Base-by-base conservation (phyloP, 2,888 invertebrate genomes). In the Syrista parreyssii region DNA sequence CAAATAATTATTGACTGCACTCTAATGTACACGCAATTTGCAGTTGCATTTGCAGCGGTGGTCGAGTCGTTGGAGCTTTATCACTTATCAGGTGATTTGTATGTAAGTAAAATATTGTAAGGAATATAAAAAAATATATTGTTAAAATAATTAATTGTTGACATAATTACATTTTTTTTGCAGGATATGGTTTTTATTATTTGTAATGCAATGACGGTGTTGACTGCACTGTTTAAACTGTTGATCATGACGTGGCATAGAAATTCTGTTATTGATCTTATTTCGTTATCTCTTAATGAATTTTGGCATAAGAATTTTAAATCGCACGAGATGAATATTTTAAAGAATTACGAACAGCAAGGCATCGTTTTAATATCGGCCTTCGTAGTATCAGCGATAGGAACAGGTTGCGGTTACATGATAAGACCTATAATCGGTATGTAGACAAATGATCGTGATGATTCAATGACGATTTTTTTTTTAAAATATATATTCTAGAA, bases 301-400 rank as follows among this genome's bases (percentile, higher is more conserved):
- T 86, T 85, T 75, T 86, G 86, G 85, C 74, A 78, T 31, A 36
- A 72, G 11, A 40, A 80, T 0, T 80, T 84, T 36, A 77, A 84
- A 36, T 81, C 81, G 23, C 84, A 78, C 40, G 85, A 81, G 15
- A 75, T 31, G 4, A 74, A 68, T 3, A n/a, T 85, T 23, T 68
- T 86, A n/a, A 36, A 78, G 12, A 78, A 80, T 4, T 82, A 82
- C 68, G 79, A 86, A 32, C 80, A 40, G 69, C 81, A 77, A 23
- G 82, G 81, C n/a, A 73, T 82, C 9, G 1, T 83, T 15, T 73
- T 84, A 55, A 76, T 85, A 9, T 81, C 79, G 75, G 77, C 78
- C 23, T 83, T 84, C 32, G 79, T 79, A 1, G 83, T 82, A 34
- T 82, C 77, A 68, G 73, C 78, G 31, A 78, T 80, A 68, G 78